Percentiles rank a stretch among this genome's conserved stretches.
Evolutionary conservation across 2,113 vertebrate species (phyloP).

Genomic region (Perccottus glenii): DNA sequence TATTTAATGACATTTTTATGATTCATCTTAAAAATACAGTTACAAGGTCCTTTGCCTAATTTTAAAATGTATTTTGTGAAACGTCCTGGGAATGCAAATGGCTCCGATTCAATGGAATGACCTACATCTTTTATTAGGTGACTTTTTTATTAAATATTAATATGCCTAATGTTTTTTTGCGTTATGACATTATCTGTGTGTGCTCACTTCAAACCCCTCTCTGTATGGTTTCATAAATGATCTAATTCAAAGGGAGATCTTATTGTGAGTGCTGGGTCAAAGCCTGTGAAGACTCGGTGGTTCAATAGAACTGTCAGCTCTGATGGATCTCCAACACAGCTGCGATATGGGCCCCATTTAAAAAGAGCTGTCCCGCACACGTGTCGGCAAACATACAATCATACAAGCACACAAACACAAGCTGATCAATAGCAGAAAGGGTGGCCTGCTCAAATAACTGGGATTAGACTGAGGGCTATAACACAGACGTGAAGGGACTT

Average conservation of each 20-base stretch:
- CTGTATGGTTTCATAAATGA: conserved; percentile 58
- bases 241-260: conserved; percentile 79
- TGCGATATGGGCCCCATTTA: conserved; percentile 72
- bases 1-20: too few species aligned
- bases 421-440: conserved; percentile 73
- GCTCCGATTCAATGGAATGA: too few species aligned
- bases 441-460: conserved; percentile 61
- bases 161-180: too few species aligned
- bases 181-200: too few species aligned
- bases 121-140: too few species aligned
- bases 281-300: conserved; percentile 70
- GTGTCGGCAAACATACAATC: conserved; percentile 39
- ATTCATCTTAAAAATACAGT: too few species aligned
- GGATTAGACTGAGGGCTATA: conserved; percentile 65
- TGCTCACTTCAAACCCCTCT: conserved; percentile 47
- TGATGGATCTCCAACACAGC: conserved; percentile 79
- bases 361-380: conserved; percentile 60
- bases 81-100: too few species aligned
- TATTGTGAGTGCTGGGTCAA: conserved; percentile 64
- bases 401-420: conserved; percentile 16
- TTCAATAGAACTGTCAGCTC: conserved; percentile 80
- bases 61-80: too few species aligned
- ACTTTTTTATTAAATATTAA: too few species aligned
- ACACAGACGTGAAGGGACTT: conserved; percentile 47
- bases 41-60: too few species aligned